Conservation (phyloP, 2,797 vertebrate genomes). For the Kryptolebias ocellatus region DNA sequence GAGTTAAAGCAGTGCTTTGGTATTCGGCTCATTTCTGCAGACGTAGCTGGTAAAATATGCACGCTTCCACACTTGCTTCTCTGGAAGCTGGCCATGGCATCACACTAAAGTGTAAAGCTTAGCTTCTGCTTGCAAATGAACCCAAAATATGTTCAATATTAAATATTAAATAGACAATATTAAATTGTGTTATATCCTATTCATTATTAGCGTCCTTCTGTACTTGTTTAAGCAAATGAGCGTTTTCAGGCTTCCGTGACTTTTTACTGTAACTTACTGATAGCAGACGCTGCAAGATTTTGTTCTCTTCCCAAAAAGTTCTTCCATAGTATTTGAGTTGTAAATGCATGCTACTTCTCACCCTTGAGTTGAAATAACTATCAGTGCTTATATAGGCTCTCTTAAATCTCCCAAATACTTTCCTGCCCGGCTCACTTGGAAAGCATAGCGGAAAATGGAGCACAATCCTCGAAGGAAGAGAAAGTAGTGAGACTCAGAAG, state of each 20-base stretch:
- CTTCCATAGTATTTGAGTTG: slow-evolving; percentile 74
- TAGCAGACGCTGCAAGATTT: slow-evolving; percentile 21
- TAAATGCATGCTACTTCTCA: slow-evolving; percentile 77
- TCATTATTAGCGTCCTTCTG: slow-evolving; percentile 12
- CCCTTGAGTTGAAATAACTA: slow-evolving; percentile 83
- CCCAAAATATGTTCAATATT: slow-evolving; percentile 54
- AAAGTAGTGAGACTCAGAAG: slow-evolving; percentile 73
- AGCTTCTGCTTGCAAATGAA: slow-evolving; percentile 67
- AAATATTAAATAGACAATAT: background rate
- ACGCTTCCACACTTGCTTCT: slow-evolving; percentile 53
- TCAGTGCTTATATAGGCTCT: slow-evolving; percentile 80
- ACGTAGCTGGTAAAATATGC: slow-evolving; percentile 70
- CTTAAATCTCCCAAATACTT: slow-evolving; percentile 85
- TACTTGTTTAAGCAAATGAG: slow-evolving; percentile 40
- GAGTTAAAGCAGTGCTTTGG: slow-evolving; percentile 75
- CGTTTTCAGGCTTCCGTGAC: slow-evolving; percentile 31
- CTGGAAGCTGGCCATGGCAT: slow-evolving; percentile 61
- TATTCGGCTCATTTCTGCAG: slow-evolving; percentile 78
- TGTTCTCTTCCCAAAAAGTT: slow-evolving; percentile 27
- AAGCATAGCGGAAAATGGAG: slow-evolving; percentile 79
- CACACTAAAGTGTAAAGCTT: slow-evolving; percentile 49
- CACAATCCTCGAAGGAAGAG: slow-evolving; percentile 71
- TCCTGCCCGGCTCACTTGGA: slow-evolving; percentile 84
- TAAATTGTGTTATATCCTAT: slow-evolving; percentile 27
- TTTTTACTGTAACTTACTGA: slow-evolving; percentile 45